These are phyloP conservation scores for Didymodactylos carnosus DNA, from an alignment of 2,888 invertebrate species.

Conservation along the genomic window DNA sequence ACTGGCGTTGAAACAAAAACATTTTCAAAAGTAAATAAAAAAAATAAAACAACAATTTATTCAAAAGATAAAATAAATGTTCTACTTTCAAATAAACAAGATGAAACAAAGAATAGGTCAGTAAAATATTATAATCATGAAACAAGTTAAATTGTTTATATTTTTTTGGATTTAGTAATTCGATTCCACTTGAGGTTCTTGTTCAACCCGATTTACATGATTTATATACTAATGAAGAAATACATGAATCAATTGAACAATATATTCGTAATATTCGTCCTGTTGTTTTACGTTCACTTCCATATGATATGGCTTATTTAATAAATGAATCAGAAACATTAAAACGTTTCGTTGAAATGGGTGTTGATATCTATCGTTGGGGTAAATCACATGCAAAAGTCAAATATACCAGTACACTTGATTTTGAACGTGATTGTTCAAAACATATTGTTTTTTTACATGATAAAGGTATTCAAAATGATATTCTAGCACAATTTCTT, in stretches of 20 bases:
- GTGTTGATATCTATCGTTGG: constrained; percentile 59
- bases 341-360: constrained; percentile 55
- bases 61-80: no score
- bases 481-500: constrained; percentile 49
- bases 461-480: constrained; percentile 48
- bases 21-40: no score
- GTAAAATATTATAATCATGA: no score
- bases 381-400: constrained; percentile 18
- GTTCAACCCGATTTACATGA: neutral
- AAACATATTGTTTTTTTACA: constrained; percentile 37
- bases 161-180: neutral
- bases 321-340: constrained; percentile 56
- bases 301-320: constrained; percentile 58
- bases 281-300: neutral
- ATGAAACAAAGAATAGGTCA: no score
- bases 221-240: neutral
- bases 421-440: constrained; percentile 45
- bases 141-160: no score
- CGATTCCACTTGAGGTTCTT: neutral
- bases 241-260: neutral
- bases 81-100: no score
- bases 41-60: no score
- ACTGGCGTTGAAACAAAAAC: neutral
- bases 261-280: constrained; percentile 1
- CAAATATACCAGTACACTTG: constrained; percentile 45